phyloP scores from a whole-genome alignment of 2,113 vertebrate species.

The Anguilla japonica region DNA sequence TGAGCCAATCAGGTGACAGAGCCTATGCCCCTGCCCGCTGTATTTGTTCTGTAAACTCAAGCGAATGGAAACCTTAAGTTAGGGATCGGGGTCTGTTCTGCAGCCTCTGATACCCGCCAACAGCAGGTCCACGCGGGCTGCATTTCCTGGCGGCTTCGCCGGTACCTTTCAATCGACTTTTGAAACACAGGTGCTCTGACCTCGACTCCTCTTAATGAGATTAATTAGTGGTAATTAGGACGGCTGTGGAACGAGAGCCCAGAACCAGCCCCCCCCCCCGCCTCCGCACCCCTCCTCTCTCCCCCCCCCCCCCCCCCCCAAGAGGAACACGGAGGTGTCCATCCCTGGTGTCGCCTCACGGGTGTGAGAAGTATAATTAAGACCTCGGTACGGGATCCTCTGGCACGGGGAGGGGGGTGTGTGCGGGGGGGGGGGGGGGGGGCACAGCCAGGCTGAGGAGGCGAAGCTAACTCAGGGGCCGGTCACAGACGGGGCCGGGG shows the following conservation, averaged over 20 bases:
- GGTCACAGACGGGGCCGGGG: constrained; percentile 1
- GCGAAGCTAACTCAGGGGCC: constrained; percentile 32
- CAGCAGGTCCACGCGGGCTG: constrained; percentile 34
- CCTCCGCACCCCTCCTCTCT: constrained; percentile 27
- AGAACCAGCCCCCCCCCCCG: constrained; percentile 29
- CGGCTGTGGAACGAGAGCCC: constrained; percentile 29
- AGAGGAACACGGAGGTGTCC: constrained; percentile 35
- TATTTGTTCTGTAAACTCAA: constrained; percentile 41
- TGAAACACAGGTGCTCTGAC: constrained; percentile 58
- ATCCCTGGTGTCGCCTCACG: constrained; percentile 47
- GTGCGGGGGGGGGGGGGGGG: neutral
- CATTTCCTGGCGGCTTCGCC: constrained; percentile 57
- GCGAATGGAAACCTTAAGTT: constrained; percentile 15
- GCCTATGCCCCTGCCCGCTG: constrained; percentile 56
- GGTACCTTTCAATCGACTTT: constrained; percentile 56
- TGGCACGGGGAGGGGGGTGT: neutral
- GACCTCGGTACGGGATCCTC: constrained; percentile 24
- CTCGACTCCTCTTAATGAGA: constrained; percentile 67
- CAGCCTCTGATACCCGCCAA: constrained; percentile 55
- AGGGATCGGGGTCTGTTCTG: constrained; percentile 31
- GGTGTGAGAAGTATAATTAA: constrained; percentile 48
- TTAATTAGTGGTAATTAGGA: constrained; percentile 70
- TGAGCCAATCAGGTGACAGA: constrained; percentile 28
- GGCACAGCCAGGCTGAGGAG: constrained; percentile 25
- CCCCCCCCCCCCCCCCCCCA: constrained; percentile 31